A percentile compares a stretch with the other conserved stretches of the same genome.
phyloP scores from a whole-genome alignment of 1,140 invertebrate genomes.

The Littorina saxatilis region DNA sequence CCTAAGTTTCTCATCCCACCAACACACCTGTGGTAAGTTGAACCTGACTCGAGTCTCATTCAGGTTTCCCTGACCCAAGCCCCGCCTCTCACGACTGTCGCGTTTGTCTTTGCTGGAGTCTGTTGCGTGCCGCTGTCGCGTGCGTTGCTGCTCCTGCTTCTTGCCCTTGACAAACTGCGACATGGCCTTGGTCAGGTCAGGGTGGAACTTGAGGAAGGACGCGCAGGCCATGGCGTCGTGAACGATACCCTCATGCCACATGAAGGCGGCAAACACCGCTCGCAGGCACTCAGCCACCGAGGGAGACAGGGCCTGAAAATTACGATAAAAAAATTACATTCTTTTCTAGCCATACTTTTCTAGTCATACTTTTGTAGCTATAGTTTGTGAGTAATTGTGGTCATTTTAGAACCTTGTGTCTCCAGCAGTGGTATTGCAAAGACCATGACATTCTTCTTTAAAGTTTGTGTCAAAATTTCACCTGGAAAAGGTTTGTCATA shows the following conservation, averaged over 20 bases:
- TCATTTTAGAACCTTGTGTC: too few relatives aligned
- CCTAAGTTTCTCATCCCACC: too few relatives aligned
- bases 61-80: conserved; percentile 53
- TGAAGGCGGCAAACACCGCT: conserved; percentile 94
- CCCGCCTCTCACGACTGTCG: conserved; percentile 34
- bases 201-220: conserved; percentile 96
- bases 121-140: conserved; percentile 66
- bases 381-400: too few relatives aligned
- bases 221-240: conserved; percentile 98
- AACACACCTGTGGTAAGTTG: conserved; percentile 56
- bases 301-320: conserved; percentile 89
- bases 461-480: too few relatives aligned
- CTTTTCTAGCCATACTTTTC: too few relatives aligned
- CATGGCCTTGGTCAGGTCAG: conserved; percentile 80
- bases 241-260: conserved; percentile 98
- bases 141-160: conserved; percentile 51
- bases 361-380: too few relatives aligned
- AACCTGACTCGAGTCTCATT: conserved; percentile 70
- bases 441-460: too few relatives aligned
- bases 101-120: conserved; percentile 70
- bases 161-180: conserved; percentile 62
- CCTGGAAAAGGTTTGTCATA: too few relatives aligned
- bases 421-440: too few relatives aligned
- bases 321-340: too few relatives aligned
- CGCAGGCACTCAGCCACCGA: conserved; percentile 94